Evolutionary conservation across 30 jellyfish, hydroid and myxozoan species (phyloP).

Genomic region (Aurelia sp.): DNA sequence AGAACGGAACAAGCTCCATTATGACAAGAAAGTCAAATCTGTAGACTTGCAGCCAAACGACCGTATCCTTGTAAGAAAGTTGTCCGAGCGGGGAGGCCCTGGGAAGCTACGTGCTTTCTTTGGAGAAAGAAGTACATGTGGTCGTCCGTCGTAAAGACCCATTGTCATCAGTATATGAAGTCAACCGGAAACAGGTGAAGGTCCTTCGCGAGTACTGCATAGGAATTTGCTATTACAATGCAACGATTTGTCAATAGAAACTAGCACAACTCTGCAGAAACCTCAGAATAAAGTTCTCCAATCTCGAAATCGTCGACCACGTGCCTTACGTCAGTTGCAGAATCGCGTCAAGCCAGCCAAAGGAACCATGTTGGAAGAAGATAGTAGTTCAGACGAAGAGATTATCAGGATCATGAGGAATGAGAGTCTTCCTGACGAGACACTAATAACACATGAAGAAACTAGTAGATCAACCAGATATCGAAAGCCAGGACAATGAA

Average conservation of each 20-base stretch:
- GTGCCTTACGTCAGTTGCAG: conserved; percentile 13
- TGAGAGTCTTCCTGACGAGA: not conserved
- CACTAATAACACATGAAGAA: not conserved
- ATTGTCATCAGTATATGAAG: conserved; percentile 25
- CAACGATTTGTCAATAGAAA: conserved; percentile 23
- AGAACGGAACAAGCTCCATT: no score
- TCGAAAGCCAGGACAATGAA: not conserved
- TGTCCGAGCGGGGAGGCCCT: conserved; percentile 70
- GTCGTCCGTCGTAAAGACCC: conserved; percentile 25
- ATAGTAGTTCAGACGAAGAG: conserved; percentile 18
- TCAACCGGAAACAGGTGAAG: conserved; percentile 33
- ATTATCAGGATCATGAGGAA: not conserved
- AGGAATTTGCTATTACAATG: conserved; percentile 33
- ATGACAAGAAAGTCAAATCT: no score
- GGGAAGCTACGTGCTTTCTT: conserved; percentile 47
- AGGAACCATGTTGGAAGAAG: not conserved
- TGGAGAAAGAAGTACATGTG: conserved; percentile 46
- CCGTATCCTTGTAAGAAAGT: conserved; percentile 36
- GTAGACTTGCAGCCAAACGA: conserved; percentile 42
- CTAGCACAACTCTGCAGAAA: not conserved
- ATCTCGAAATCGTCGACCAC: conserved; percentile 18
- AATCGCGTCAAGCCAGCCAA: not conserved
- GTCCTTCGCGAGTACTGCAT: conserved; percentile 33
- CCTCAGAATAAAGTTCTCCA: not conserved
- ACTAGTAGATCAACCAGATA: not conserved